Base-by-base conservation (phyloP, 2,797 vertebrate species). In the Prionace glauca region DNA sequence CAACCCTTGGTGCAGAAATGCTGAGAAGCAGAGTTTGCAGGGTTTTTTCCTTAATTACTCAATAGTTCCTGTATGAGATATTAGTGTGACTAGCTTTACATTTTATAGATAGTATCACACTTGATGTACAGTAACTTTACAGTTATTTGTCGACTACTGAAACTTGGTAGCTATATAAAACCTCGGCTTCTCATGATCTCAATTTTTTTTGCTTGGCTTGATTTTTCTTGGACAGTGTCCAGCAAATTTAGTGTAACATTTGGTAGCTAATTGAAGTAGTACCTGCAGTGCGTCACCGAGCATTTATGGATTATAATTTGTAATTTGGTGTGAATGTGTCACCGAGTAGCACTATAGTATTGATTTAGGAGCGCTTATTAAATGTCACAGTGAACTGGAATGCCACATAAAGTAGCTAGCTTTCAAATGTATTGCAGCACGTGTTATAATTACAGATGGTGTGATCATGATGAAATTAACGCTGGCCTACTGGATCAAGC, bases 331-430 rank as follows among this genome's bases (percentile, higher is more conserved):
- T 92, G 62, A 69, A 90, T 62, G 16, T 90, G 74, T 62, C 29
- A 62, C 56, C 60, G 62, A 16, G 8, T 69, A 20, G 32, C 24
- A 69, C 62, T 26, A 9, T 69, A 5, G 36, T 67, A 69, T 91
- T 91, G 62, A 91, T 91, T 91, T 67, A 91, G 7, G 60, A 69
- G 36, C n/a, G 69, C 69, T 92, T 92, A 29, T 92, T 69, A 92
- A 92, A 92, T 92, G 90, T 41, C 90, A 84, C 41, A 92, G n/a
- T 9, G n/a, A 92, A 67, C 24, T 92, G 90, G 65, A 67, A 92
- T 69, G 18, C 29, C 32, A 36, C 36, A 1, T 45, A 69, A 69
- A 92, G 22, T 41, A 69, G 65, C 87, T 69, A 69, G 62, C n/a
- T 92, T 11, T 92, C 65, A 69, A 69, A 92, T 67, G 22, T 41